Base-by-base conservation (phyloP, 2,797 vertebrate genomes). In the Muraenolepis orangiensis region DNA sequence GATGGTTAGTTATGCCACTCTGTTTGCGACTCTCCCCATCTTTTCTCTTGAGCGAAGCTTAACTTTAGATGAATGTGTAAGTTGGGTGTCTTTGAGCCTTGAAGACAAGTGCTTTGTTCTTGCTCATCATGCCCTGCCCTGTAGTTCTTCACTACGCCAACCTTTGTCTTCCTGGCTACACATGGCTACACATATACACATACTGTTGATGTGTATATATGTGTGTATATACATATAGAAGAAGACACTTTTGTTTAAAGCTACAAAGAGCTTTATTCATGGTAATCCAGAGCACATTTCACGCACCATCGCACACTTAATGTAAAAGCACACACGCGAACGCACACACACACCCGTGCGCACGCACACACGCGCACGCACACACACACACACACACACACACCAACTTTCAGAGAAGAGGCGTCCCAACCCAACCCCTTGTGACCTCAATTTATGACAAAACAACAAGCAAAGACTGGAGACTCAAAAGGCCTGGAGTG, bases 361-460 rank as follows among this genome's bases (percentile, higher is more conserved):
- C 61, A 69, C 70, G 77, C 42, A 38, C 78, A 73, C n/a, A 70
- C 73, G 77, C 42, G 34, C 78, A 73, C n/a, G 69, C 73, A 73
- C 69, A 72, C 68, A 5, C 13, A 69, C 70, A 64, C 30, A 28
- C 29, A 51, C 29, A 20, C 70, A 72, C 26, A 76, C 66, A 67
- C 18, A 31, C 64, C 81, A 32, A 78, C 29, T n/a, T 36, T 42
- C 73, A 34, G 16, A 69, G 67, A 69, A 78, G 85, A 83, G 72
- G 66, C 18, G 76, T 70, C 75, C 72, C 75, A 67, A 75, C 40
- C 76, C 82, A 76, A 89, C 85, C 83, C 78, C 77, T 69, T 0
- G 76, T 89, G 88, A 89, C 88, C 91, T 90, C 83, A 87, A 91
- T 90, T 85, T 85, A 78, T 90, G 80, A 84, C 76, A 84, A 86